phyloP scores from a whole-genome alignment of 2,113 vertebrate species.

The rat (Rattus norvegicus) region GRCr8 NC_086020.1:133285001-133285500 shows the following conservation, averaged over 20 bases:
- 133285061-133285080: background rate
- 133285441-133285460: background rate
- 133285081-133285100: background rate
- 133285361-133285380: background rate
- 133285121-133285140: background rate
- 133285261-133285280: background rate
- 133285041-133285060: background rate
- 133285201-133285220: background rate
- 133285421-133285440: background rate
- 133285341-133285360: background rate
- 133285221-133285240: background rate
- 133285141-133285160: too few relatives aligned
- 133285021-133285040: background rate
- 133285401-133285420: background rate
- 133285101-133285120: background rate
- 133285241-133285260: background rate
- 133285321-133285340: background rate
- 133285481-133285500: background rate
- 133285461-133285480: background rate
- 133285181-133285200: background rate
- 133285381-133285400: background rate
- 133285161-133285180: background rate
- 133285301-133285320: background rate
- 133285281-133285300: background rate
- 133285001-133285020: background rate